Conservation (phyloP, 2,888 invertebrate genomes). For the Drosophila setosimentum region DNA sequence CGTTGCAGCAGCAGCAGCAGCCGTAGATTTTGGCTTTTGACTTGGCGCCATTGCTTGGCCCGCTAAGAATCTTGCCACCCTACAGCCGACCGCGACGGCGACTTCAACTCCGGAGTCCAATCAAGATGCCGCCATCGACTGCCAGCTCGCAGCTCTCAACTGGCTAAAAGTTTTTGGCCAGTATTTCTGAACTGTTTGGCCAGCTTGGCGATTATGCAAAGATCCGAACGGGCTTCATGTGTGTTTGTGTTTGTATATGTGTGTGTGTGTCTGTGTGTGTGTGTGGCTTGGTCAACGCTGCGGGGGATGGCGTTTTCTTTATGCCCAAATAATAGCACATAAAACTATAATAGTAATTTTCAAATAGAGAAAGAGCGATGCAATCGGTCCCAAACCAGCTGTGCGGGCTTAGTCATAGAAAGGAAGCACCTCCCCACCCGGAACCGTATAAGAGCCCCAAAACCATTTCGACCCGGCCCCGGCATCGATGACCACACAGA, state of each 20-base stretch:
- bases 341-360: constrained; percentile 81
- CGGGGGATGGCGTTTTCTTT: constrained; percentile 77
- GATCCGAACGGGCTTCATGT: constrained; percentile 44
- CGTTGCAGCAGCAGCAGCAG: constrained; percentile 16
- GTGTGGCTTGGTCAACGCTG: constrained; percentile 68
- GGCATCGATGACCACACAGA: constrained; percentile 68
- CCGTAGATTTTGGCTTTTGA: constrained; percentile 43
- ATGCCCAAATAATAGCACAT: constrained; percentile 80
- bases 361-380: constrained; percentile 77
- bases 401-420: constrained; percentile 77
- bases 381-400: constrained; percentile 71
- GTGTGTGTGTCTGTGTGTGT: constrained; percentile 55
- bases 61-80: constrained; percentile 62
- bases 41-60: constrained; percentile 48
- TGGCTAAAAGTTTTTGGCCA: constrained; percentile 46
- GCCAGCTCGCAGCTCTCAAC: constrained; percentile 42
- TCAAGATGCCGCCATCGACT: constrained; percentile 71
- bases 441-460: background rate
- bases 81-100: constrained; percentile 43
- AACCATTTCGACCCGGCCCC: constrained; percentile 26
- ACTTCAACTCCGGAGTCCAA: constrained; percentile 50
- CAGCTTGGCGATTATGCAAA: constrained; percentile 71
- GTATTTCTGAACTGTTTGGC: constrained; percentile 42
- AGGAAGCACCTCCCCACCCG: constrained; percentile 47
- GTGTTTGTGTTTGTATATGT: constrained; percentile 54